phyloP scores from a whole-genome alignment of 2,113 vertebrate species.

The Garra rufa region DNA sequence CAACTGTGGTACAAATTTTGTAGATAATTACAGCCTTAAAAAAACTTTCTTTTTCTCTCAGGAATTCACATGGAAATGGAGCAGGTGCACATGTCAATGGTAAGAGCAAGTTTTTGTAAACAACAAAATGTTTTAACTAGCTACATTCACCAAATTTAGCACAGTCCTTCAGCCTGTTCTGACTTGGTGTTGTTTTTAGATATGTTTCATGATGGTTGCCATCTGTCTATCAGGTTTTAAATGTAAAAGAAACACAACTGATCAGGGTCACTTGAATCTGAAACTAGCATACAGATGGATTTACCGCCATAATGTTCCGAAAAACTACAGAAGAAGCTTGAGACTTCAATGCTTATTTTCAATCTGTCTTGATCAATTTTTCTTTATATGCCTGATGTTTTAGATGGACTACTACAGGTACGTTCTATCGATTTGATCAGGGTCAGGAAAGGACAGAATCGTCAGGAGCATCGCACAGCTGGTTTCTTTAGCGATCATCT shows the following conservation, averaged over 20 bases:
- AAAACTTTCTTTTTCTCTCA: too few relatives aligned
- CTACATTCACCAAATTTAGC: neutral
- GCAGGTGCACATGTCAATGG: too few relatives aligned
- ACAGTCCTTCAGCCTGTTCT: neutral
- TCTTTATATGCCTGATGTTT: neutral
- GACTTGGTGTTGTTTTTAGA: neutral
- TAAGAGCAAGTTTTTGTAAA: neutral
- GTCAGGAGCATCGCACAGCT: conserved; percentile 78
- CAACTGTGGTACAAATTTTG: too few relatives aligned
- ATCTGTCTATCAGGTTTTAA: too few relatives aligned
- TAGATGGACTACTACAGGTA: conserved; percentile 53
- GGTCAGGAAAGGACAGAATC: conserved; percentile 67
- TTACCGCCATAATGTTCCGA: too few relatives aligned
- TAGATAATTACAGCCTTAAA: too few relatives aligned
- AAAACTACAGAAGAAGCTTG: too few relatives aligned
- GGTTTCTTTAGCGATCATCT: conserved; percentile 74
- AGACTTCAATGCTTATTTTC: neutral
- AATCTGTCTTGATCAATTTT: neutral
- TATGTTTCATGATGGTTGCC: neutral
- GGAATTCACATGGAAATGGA: too few relatives aligned
- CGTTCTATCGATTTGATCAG: conserved; percentile 77
- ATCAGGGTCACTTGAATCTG: neutral
- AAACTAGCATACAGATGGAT: neutral
- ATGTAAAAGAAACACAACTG: too few relatives aligned
- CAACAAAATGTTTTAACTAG: neutral